Percentiles rank a stretch among this genome's conserved stretches.
These are phyloP conservation scores for Nomada lathburiana DNA, from an alignment of 2,888 invertebrate species.

Conservation along the genomic window DNA sequence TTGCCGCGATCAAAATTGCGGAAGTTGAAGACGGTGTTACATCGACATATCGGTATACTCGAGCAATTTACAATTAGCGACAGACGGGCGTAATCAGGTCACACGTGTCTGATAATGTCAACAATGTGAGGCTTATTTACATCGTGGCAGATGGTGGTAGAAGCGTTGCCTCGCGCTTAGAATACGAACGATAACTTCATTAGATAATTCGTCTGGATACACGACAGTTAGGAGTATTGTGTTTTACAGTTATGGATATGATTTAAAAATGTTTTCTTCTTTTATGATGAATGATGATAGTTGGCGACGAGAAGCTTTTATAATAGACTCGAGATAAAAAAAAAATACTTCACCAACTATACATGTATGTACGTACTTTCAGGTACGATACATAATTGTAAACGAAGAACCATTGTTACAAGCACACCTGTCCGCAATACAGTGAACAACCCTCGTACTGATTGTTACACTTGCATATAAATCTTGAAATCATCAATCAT, in stretches of 20 bases:
- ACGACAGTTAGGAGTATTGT: background rate
- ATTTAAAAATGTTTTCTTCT: background rate
- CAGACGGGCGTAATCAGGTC: conserved; percentile 32
- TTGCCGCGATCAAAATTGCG: background rate
- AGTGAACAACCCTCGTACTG: no score
- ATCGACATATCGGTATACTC: background rate
- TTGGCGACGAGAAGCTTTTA: no score
- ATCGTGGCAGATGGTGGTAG: conserved; percentile 9
- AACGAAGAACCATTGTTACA: no score
- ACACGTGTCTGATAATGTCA: conserved; percentile 36
- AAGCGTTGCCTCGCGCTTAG: background rate
- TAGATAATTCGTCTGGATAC: conserved; percentile 9
- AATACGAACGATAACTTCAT: background rate
- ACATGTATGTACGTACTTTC: no score
- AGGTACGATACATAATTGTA: no score
- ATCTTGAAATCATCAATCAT: background rate
- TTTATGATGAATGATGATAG: no score
- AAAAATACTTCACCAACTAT: no score
- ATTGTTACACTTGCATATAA: background rate
- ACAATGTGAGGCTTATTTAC: conserved; percentile 31
- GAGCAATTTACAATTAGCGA: conserved; percentile 26
- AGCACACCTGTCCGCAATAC: no score
- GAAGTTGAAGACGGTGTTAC: background rate
- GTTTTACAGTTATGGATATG: background rate
- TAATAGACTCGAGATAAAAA: no score